A percentile compares a stretch with the other conserved stretches of the same genome.
These are phyloP conservation scores for Polypedilum vanderplanki DNA, from an alignment of 1,140 invertebrate species.

Conservation along the genomic window DNA sequence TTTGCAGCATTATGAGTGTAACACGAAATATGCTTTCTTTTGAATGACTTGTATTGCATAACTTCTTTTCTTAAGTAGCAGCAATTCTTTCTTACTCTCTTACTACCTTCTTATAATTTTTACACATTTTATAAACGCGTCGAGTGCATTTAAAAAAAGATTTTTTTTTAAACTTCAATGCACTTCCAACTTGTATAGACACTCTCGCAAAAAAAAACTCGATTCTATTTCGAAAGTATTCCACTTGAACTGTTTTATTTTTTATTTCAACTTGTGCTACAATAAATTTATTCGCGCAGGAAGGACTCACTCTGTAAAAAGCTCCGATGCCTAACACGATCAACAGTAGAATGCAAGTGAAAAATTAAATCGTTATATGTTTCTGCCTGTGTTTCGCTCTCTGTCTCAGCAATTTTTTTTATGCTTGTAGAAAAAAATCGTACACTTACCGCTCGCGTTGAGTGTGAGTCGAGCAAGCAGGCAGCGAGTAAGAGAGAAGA, in stretches of 20 bases:
- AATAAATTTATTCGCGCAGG: conserved; percentile 1
- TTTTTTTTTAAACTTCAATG: too few species aligned
- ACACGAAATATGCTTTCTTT: conserved; percentile 26
- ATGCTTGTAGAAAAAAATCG: not conserved
- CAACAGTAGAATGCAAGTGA: conserved; percentile 20
- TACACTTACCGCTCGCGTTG: not conserved
- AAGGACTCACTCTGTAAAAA: conserved; percentile 21
- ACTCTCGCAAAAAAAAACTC: conserved; percentile 1
- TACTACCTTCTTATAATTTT: not conserved
- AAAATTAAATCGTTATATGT: conserved; percentile 21
- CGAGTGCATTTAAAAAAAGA: not conserved
- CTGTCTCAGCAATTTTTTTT: conserved; percentile 16
- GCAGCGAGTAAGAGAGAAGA: not conserved
- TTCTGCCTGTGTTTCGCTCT: not conserved
- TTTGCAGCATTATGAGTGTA: conserved; percentile 6
- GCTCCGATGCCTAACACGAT: conserved; percentile 14
- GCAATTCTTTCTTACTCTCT: not conserved
- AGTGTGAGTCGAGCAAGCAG: not conserved
- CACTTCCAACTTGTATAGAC: too few species aligned
- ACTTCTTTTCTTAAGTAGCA: not conserved
- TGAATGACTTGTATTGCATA: not conserved
- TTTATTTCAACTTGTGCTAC: not conserved
- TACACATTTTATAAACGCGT: not conserved
- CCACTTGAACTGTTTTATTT: conserved; percentile 21
- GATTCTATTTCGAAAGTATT: conserved; percentile 19